Evolutionary conservation across 2,888 invertebrate genomes (phyloP), one percentile per base, ranked within the genome.

Genomic region (Drosophila fulvimacula): DNA sequence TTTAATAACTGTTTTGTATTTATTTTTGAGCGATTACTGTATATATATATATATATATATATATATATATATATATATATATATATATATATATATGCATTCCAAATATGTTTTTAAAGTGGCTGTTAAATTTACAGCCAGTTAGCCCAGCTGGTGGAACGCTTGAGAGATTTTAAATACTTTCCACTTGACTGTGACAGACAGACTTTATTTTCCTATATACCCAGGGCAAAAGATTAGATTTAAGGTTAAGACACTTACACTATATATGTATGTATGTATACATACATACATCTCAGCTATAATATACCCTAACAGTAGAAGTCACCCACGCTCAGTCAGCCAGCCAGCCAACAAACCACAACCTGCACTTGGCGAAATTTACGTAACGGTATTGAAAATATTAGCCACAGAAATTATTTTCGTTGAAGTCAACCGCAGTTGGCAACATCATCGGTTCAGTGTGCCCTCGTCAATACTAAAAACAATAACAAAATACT

Each of bases 351-450:
- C 38, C 24, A 24, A 36, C 41, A 60, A 17, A 46, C 49, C 79
- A 13, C 76, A 79, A 79, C 46, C 51, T 76, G 68, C 72, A 76
- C 80, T 80, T 77, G 76, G 38, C 53, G 59, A 41, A 38, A 24
- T 27, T 42, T 39, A 76, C 44, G 52, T 68, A 80, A 79, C 76
- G 62, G 77, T 78, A 80, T 67, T 52, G 48, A 44, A 46, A 58
- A 34, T 62, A 68, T 68, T 59, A 60, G 38, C 66, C 67, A 68
- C 58, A 76, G 30, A 61, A 63, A 55, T 72, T 55, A 64, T 76
- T 76, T 64, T 57, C 55, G 51, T 62, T 71, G 44, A 56, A 39
- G 24, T n/a, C 49, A 81, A 88, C 82, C 82, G 79, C 88, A 77
- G 62, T 68, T 71, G 66, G 57, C 62, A 85, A 64, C 65, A 61